Evolutionary conservation across 2,888 invertebrate species (phyloP).

Genomic region (Andrena chrysosceles): DNA sequence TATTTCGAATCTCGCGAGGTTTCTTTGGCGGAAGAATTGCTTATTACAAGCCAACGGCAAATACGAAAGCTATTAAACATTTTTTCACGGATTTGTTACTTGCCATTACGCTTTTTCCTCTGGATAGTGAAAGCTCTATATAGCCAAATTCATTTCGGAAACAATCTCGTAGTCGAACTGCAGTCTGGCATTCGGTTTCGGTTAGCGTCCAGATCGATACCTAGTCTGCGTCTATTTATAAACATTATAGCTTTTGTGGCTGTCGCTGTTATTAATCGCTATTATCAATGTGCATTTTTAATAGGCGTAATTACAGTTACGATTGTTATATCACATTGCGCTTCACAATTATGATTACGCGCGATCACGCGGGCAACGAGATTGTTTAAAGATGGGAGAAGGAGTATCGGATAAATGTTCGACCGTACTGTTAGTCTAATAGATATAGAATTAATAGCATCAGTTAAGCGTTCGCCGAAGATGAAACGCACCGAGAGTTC

Average conservation of each 20-base stretch:
- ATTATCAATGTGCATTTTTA: conserved; percentile 67
- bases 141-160: not conserved
- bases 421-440: not conserved
- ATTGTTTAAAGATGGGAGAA: conserved; percentile 1
- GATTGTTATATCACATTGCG: conserved; percentile 45
- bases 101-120: not conserved
- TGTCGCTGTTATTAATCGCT: conserved; percentile 71
- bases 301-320: conserved; percentile 59
- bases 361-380: not conserved
- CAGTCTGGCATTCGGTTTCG: not conserved
- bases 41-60: too few relatives aligned
- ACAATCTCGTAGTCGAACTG: not conserved
- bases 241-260: conserved; percentile 71
- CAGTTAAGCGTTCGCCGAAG: not conserved
- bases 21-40: too few relatives aligned
- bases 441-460: conserved; percentile 6
- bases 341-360: conserved; percentile 48
- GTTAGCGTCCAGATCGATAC: conserved; percentile 23
- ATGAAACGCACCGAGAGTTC: not conserved
- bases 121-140: not conserved
- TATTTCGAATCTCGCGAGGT: too few relatives aligned
- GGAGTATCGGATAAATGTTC: not conserved
- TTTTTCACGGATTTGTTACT: too few relatives aligned
- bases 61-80: too few relatives aligned
- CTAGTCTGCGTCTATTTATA: conserved; percentile 48